Percentiles rank a stretch among this genome's conserved stretches.
phyloP scores from a whole-genome alignment of 1,140 invertebrate species.

The Arctopsyche grandis region DNA sequence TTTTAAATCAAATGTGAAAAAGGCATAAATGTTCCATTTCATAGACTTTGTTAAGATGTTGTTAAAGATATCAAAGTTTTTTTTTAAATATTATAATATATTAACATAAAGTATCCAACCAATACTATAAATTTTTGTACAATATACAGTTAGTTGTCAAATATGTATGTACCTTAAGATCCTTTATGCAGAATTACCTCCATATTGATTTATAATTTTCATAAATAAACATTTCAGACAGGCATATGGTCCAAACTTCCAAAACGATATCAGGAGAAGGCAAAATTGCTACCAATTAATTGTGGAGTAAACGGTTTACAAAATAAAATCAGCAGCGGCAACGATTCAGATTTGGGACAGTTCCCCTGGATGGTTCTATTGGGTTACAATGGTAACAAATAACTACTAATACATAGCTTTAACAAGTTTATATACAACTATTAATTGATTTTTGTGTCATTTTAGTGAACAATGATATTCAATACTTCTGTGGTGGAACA shows the following conservation, averaged over 20 bases:
- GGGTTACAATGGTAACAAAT: slow-evolving; percentile 39
- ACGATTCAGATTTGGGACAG: slow-evolving; percentile 34
- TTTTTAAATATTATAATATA: too few relatives aligned
- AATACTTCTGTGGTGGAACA: slow-evolving; percentile 45
- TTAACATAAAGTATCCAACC: too few relatives aligned
- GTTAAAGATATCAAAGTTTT: too few relatives aligned
- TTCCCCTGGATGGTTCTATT: slow-evolving; percentile 50
- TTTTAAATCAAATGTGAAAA: too few relatives aligned
- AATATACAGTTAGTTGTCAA: too few relatives aligned
- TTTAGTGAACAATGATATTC: slow-evolving; percentile 35
- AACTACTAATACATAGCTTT: slow-evolving; percentile 1
- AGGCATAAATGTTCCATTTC: too few relatives aligned
- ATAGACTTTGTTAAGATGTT: too few relatives aligned
- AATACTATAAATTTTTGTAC: too few relatives aligned
- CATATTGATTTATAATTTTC: too few relatives aligned
- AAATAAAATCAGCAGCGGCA: slow-evolving; percentile 38
- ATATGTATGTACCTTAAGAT: too few relatives aligned
- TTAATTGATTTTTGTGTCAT: neutral
- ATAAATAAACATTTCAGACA: too few relatives aligned
- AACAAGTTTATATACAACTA: neutral
- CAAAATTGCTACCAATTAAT: neutral
- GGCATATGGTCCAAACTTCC: neutral
- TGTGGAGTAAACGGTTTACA: neutral
- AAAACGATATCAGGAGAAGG: neutral
- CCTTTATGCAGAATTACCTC: too few relatives aligned